Evolutionary conservation across 1,140 invertebrate species (phyloP).

Genomic region (Meloidogyne hapla): DNA sequence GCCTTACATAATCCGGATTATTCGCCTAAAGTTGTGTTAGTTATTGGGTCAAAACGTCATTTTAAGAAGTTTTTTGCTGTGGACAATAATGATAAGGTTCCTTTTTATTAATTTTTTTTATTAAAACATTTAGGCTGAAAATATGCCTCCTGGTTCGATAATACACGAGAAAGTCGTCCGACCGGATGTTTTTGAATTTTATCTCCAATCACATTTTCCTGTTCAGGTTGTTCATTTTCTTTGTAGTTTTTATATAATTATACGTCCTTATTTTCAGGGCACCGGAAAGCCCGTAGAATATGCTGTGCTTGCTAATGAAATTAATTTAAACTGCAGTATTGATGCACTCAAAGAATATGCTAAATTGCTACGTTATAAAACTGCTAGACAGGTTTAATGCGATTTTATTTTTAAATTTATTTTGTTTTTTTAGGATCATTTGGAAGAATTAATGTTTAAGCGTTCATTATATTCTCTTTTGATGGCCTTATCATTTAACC

Average conservation of each 20-base stretch:
- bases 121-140: constrained; percentile 6
- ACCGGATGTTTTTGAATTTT: constrained; percentile 34
- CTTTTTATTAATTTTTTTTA: neutral
- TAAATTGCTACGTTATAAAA: neutral
- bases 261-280: constrained; percentile 9
- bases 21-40: constrained; percentile 35
- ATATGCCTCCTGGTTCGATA: constrained; percentile 37
- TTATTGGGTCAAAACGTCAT: constrained; percentile 41
- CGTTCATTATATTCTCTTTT: constrained; percentile 16
- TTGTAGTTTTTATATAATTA: neutral
- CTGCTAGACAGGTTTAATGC: neutral
- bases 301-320: constrained; percentile 32
- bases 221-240: constrained; percentile 25
- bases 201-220: constrained; percentile 40
- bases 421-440: neutral
- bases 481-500: constrained; percentile 34
- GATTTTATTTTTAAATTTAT: neutral
- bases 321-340: neutral
- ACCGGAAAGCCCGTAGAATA: constrained; percentile 38
- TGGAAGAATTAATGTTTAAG: neutral
- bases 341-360: neutral
- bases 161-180: constrained; percentile 36
- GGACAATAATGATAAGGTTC: neutral
- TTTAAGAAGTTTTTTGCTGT: constrained; percentile 31
- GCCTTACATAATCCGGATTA: constrained; percentile 24